These are phyloP conservation scores for Melanotaenia duboulayi DNA, from an alignment of 2,113 vertebrate genomes.

Conservation along the genomic window DNA sequence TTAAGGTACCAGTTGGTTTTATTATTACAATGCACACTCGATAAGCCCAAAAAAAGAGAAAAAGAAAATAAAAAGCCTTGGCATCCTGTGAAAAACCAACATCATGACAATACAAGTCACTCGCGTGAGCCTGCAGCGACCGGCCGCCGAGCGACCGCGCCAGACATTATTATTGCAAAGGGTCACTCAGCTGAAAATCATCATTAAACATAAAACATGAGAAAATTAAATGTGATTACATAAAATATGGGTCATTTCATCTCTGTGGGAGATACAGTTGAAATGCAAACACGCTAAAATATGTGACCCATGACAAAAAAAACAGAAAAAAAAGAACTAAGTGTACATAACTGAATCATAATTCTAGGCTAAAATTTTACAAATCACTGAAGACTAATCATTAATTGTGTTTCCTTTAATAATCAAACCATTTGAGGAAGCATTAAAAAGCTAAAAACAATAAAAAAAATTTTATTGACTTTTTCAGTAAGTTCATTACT, in stretches of 20 bases:
- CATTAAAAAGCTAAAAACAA: conserved; percentile 82
- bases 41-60: conserved; percentile 46
- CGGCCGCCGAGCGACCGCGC: conserved; percentile 53
- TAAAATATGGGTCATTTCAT: conserved; percentile 62
- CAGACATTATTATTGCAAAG: conserved; percentile 89
- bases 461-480: conserved; percentile 81
- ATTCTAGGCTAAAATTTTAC: conserved; percentile 84
- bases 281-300: conserved; percentile 69
- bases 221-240: conserved; percentile 71
- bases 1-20: conserved; percentile 74
- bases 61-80: conserved; percentile 61
- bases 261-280: conserved; percentile 54
- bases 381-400: conserved; percentile 88
- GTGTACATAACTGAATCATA: conserved; percentile 75
- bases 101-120: conserved; percentile 33
- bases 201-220: conserved; percentile 54
- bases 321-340: neutral
- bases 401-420: conserved; percentile 78
- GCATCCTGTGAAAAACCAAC: conserved; percentile 65
- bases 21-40: conserved; percentile 77
- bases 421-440: conserved; percentile 91
- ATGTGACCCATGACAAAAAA: conserved; percentile 73
- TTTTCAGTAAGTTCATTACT: conserved; percentile 41
- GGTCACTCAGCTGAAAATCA: conserved; percentile 74
- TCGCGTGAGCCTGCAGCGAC: conserved; percentile 51